These are phyloP conservation scores for Syrista parreyssii DNA, from an alignment of 2,888 invertebrate species.

Conservation along the genomic window DNA sequence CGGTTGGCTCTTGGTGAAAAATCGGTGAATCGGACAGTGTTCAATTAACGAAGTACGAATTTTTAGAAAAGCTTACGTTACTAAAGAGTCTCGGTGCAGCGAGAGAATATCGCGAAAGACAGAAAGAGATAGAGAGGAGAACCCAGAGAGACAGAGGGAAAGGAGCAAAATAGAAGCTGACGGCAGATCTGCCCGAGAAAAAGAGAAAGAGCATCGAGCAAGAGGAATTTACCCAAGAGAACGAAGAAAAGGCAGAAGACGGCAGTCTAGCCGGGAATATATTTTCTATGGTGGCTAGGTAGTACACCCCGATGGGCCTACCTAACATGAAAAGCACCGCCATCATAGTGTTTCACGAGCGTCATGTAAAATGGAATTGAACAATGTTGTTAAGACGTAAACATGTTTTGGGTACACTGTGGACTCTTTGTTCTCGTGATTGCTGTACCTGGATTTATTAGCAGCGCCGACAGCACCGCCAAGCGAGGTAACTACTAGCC, in stretches of 20 bases:
- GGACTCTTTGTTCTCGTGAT: constrained; percentile 65
- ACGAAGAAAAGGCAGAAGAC: constrained; percentile 19
- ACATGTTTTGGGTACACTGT: constrained; percentile 65
- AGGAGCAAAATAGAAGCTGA: too few species aligned
- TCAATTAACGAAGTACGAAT: too few species aligned
- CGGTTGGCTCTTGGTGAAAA: too few species aligned
- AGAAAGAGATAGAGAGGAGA: too few species aligned
- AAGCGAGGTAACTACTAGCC: constrained; percentile 58
- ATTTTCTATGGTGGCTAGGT: constrained; percentile 47
- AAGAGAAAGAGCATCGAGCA: not conserved
- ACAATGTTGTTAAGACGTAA: constrained; percentile 66
- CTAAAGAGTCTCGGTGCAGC: not conserved
- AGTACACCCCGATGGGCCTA: constrained; percentile 32
- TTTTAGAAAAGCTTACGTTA: too few species aligned
- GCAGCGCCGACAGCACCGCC: constrained; percentile 60
- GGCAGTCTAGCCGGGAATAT: too few species aligned
- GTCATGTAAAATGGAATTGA: constrained; percentile 65
- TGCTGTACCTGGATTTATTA: constrained; percentile 64
- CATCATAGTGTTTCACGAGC: constrained; percentile 55
- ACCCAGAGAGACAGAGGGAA: too few species aligned
- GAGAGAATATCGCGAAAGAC: not conserved
- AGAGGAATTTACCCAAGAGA: constrained; percentile 2
- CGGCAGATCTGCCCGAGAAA: not conserved
- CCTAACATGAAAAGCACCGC: constrained; percentile 47
- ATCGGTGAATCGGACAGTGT: too few species aligned